Evolutionary conservation across 2,797 vertebrate species (phyloP).

Genomic region (Sebastes minor): DNA sequence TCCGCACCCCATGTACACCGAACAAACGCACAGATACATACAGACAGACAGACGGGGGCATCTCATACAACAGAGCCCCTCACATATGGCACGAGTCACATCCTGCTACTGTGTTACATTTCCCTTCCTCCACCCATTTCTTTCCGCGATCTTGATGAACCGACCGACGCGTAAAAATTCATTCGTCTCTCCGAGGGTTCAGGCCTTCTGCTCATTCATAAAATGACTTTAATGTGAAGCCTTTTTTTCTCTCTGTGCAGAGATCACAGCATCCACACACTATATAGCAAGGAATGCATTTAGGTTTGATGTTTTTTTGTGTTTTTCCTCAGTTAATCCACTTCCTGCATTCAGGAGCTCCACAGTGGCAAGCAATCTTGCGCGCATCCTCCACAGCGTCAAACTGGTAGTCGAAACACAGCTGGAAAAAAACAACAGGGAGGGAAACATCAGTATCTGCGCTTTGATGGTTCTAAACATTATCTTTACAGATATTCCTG

Average conservation of each 20-base stretch:
- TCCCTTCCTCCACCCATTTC: conserved; percentile 59
- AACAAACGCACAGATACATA: conserved; percentile 68
- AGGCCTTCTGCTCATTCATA: conserved; percentile 60
- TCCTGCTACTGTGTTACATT: conserved; percentile 76
- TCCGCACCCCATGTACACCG: conserved; percentile 84
- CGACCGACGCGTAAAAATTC: conserved; percentile 19
- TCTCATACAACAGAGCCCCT: conserved; percentile 68
- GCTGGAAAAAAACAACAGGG: conserved; percentile 77
- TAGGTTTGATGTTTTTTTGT: conserved; percentile 29
- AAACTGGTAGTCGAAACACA: conserved; percentile 98
- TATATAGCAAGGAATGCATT: conserved; percentile 85
- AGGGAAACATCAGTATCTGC: background rate
- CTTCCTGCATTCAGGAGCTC: conserved; percentile 96
- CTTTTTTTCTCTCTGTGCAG: conserved; percentile 69
- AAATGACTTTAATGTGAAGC: conserved; percentile 71
- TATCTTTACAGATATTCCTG: no score
- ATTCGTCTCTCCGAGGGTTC: conserved; percentile 50
- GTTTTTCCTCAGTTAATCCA: conserved; percentile 92
- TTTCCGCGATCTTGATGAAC: conserved; percentile 22
- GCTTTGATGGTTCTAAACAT: background rate
- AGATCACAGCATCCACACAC: conserved; percentile 76
- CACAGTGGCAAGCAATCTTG: conserved; percentile 97
- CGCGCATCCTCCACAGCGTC: conserved; percentile 92
- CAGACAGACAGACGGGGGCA: conserved; percentile 64
- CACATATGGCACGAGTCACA: conserved; percentile 82